Evolutionary conservation across 2,888 invertebrate species (phyloP).

Genomic region (Rhagium mordax): DNA sequence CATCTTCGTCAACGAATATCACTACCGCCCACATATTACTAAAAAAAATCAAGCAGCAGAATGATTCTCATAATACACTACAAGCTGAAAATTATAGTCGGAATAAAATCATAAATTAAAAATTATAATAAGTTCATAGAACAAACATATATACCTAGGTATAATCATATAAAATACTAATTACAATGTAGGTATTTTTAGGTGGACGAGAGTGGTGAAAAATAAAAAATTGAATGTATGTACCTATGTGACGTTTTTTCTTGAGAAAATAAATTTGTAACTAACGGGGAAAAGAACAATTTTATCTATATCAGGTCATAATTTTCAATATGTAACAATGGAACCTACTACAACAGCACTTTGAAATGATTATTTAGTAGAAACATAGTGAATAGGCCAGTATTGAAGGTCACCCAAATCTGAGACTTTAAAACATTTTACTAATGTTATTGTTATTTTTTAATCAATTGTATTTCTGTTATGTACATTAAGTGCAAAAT

Average conservation of each 20-base stretch:
- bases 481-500: too few relatives aligned
- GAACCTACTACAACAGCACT: background rate
- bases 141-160: background rate
- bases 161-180: background rate
- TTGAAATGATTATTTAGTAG: background rate
- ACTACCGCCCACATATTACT: background rate
- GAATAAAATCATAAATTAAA: too few relatives aligned
- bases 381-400: background rate
- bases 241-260: too few relatives aligned
- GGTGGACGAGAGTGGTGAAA: too few relatives aligned
- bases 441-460: too few relatives aligned
- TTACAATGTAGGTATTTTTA: too few relatives aligned
- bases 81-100: background rate
- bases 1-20: background rate
- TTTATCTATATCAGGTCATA: background rate
- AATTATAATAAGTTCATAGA: background rate
- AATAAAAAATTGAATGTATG: too few relatives aligned
- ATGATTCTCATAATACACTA: background rate
- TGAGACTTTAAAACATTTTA: background rate
- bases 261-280: too few relatives aligned
- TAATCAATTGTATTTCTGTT: too few relatives aligned
- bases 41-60: background rate
- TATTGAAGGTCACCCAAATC: conserved; percentile 2
- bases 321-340: conserved; percentile 3
- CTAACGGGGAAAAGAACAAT: background rate